Conservation (phyloP, 2,888 invertebrate species). For the Neocrepidodera transversa region DNA sequence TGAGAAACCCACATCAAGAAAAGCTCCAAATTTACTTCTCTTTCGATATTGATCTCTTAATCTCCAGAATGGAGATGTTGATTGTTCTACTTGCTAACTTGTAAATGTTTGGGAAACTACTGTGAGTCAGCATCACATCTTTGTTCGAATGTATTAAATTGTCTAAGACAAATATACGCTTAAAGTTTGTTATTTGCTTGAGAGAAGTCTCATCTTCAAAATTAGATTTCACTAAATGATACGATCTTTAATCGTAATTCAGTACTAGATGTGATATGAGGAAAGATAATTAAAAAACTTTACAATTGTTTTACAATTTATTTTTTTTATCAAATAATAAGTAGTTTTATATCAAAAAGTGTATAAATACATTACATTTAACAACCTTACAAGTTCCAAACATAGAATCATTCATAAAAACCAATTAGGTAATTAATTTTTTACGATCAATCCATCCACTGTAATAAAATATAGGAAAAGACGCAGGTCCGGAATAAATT, state of each 20-base stretch:
- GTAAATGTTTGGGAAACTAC: slow-evolving; percentile 32
- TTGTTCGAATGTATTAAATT: slow-evolving; percentile 24
- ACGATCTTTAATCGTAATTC: slow-evolving; percentile 9
- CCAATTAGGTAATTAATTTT: neutral
- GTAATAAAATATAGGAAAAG: neutral
- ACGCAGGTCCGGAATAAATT: neutral
- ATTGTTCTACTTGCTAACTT: slow-evolving; percentile 27
- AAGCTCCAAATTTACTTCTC: slow-evolving; percentile 4
- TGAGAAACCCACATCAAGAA: too few species aligned
- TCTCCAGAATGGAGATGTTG: slow-evolving; percentile 19
- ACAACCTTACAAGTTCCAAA: too few species aligned
- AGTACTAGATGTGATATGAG: neutral
- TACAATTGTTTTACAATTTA: too few species aligned
- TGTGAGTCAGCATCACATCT: slow-evolving; percentile 28
- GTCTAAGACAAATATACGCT: slow-evolving; percentile 21
- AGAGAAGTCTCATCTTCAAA: neutral
- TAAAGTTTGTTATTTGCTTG: slow-evolving; percentile 9
- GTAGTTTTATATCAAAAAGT: too few species aligned
- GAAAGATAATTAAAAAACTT: neutral
- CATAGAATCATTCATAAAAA: too few species aligned
- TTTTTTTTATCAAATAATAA: too few species aligned
- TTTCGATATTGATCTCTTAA: slow-evolving; percentile 33
- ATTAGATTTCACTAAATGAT: neutral
- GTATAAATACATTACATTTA: too few species aligned
- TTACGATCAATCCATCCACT: neutral